A percentile compares a stretch with the other conserved stretches of the same genome.
phyloP scores from a whole-genome alignment of 1,140 invertebrate species.

The Trialeurodes vaporariorum region DNA sequence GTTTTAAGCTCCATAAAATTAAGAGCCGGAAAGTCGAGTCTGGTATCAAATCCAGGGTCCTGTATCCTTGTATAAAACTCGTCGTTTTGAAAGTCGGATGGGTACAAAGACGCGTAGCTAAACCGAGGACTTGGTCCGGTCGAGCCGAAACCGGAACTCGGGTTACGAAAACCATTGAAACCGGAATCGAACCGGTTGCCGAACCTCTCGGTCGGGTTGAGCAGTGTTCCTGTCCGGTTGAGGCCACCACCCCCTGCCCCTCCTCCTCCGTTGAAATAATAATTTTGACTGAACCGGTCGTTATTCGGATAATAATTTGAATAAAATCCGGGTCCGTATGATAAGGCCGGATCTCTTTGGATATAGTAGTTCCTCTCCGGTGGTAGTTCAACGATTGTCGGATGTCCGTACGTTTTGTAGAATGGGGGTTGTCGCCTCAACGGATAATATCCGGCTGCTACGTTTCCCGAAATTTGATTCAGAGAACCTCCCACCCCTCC shows the following conservation, averaged over 20 bases:
- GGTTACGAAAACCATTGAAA: background rate
- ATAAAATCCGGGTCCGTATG: background rate
- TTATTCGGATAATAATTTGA: background rate
- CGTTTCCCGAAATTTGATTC: too few relatives aligned
- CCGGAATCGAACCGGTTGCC: background rate
- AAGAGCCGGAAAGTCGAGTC: background rate
- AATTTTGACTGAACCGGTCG: background rate
- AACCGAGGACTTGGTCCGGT: background rate
- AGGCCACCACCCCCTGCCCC: too few relatives aligned
- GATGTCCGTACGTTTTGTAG: background rate
- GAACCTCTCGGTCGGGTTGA: background rate
- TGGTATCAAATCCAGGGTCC: background rate
- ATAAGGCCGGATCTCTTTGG: background rate
- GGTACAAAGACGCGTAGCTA: background rate
- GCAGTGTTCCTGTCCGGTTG: background rate
- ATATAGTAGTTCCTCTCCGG: background rate
- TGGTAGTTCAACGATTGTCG: background rate
- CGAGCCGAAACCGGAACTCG: background rate
- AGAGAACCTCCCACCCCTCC: too few relatives aligned
- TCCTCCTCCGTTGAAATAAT: background rate
- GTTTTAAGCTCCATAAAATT: too few relatives aligned
- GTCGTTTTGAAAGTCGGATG: background rate
- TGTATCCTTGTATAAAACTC: background rate
- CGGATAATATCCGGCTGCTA: too few relatives aligned
- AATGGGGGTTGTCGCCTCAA: background rate